phyloP scores from a whole-genome alignment of 2,888 invertebrate genomes.

The Drosophila buzzatii region DNA sequence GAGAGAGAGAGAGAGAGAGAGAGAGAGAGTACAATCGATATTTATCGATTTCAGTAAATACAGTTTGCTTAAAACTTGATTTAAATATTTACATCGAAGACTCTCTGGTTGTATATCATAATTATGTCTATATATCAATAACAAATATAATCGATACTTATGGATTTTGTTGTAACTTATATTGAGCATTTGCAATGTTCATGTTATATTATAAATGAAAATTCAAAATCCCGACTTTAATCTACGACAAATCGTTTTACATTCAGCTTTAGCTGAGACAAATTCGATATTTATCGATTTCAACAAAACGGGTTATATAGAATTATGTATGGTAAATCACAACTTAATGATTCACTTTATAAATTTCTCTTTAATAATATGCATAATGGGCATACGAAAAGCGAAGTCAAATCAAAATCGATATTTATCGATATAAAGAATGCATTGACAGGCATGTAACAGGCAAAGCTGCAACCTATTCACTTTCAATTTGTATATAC shows the following conservation, averaged over 20 bases:
- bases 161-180: too few species aligned
- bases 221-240: too few species aligned
- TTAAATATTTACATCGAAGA: too few species aligned
- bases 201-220: too few species aligned
- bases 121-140: too few species aligned
- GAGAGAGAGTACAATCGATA: neutral
- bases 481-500: neutral
- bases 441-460: neutral
- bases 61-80: neutral
- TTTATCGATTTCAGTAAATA: neutral
- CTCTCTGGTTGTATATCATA: too few species aligned
- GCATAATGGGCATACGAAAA: neutral
- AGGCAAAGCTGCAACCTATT: neutral
- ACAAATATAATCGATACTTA: too few species aligned
- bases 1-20: fast-evolving
- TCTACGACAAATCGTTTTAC: too few species aligned
- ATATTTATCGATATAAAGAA: neutral
- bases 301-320: neutral
- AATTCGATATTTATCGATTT: neutral
- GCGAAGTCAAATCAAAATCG: too few species aligned
- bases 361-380: too few species aligned
- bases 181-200: too few species aligned
- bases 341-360: neutral
- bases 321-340: neutral
- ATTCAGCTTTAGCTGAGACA: neutral